phyloP scores from a whole-genome alignment of 2,113 vertebrate genomes.

The Vidua chalybeata region DNA sequence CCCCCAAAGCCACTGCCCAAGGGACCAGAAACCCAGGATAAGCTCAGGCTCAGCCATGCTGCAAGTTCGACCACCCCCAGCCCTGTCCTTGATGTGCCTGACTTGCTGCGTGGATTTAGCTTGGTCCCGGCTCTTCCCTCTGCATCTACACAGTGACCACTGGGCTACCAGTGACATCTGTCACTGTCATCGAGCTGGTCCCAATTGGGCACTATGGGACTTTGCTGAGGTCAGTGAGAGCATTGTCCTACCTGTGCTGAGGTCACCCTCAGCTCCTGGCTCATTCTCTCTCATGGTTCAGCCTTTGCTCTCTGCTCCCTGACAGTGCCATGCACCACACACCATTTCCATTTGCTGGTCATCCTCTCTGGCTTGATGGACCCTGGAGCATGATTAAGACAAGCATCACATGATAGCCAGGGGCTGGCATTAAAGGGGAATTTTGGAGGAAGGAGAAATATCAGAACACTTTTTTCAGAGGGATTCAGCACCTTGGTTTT shows the following conservation, averaged over 20 bases:
- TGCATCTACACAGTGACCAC: neutral
- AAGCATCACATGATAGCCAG: neutral
- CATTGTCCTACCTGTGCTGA: neutral
- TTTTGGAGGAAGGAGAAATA: neutral
- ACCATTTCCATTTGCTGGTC: neutral
- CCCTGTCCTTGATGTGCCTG: neutral
- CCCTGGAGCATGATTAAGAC: neutral
- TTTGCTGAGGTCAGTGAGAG: neutral
- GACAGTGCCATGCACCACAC: neutral
- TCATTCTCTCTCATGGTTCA: neutral
- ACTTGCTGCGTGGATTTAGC: neutral
- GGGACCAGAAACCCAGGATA: neutral
- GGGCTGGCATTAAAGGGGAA: neutral
- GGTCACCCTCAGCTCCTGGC: neutral
- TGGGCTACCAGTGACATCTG: neutral
- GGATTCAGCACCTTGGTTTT: neutral
- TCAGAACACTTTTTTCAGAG: neutral
- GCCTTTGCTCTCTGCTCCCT: neutral
- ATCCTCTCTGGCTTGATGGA: neutral
- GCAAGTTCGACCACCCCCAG: fast-evolving
- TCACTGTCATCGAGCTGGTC: neutral
- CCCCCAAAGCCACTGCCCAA: neutral
- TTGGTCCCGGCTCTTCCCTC: neutral
- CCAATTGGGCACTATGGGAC: neutral
- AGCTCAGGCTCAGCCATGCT: neutral